Evolutionary conservation across 2,113 vertebrate genomes (phyloP), one percentile per base, ranked within the genome.

Genomic region (Puntigrus tetrazona): DNA sequence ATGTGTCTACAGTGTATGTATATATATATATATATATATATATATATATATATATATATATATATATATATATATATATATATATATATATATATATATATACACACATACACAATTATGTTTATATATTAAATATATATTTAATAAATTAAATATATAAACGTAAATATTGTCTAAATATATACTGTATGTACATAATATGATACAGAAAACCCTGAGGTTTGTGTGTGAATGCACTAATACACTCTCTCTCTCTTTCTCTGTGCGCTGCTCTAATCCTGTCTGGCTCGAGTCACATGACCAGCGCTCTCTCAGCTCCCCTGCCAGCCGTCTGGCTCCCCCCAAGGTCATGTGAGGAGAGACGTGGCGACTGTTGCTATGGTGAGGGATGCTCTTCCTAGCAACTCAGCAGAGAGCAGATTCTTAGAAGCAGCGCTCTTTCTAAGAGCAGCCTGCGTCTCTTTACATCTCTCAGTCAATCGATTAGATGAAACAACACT

Each of bases 381-480:
- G 92, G 94, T 7, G 88, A 94, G 87, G 31, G 88, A 88, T 87
- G 91, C 89, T 93, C 93, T 93, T 89, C 93, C 92, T 92, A 93
- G 93, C 92, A 93, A 94, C 93, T 75, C 82, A 41, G 29, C 84
- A 31, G 81, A 55, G 83, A 73, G 31, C 10, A 13, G 50, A 34
- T 1, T 57, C 50, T n/a, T 57, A 31, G 27, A 3, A 4, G n/a
- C 22, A 18, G 20, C 3, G 0, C 43, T 52, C 41, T 50, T 50
- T 75, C 31, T 16, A 34, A 63, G 55, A 79, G 59, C 6, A n/a
- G 13, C 43, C 13, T 36, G 36, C 5, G 13, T 14, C 18, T 36
- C 18, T 76, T 7, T 55, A 22, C 22, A 22, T 38, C 7, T 18
- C 14, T 25, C 7, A 38, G 20, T 25, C 52, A 34, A 6, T 34